Evolutionary conservation across 2,113 vertebrate genomes (phyloP), one percentile per base, ranked within the genome.

Genomic region (Melanerpes formicivorus): DNA sequence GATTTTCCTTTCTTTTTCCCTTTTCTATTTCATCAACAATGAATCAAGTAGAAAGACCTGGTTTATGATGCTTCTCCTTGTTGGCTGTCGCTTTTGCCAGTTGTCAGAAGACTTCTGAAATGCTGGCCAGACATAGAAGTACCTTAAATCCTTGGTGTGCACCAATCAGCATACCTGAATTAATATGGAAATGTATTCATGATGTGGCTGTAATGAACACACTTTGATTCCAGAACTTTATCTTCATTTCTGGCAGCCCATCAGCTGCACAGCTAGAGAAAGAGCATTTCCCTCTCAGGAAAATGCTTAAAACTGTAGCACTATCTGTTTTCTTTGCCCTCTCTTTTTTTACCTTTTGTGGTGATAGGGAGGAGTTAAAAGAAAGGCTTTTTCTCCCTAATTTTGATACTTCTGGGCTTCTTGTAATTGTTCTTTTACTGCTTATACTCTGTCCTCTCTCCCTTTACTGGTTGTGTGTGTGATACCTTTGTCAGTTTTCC

Each of bases 21-120:
- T 90, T 90, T 90, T 83, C 70, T 87, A 62, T 80, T 93, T 90
- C 22, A 55, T 34, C 32, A 86, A 75, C 27, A 91, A 52, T 10
- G 34, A 83, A 87, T 58, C 2, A 4, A 93, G 16, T 30, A 72
- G 34, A 88, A 94, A 83, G 63, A 83, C 52, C 23, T 64, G 18
- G 13, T 90, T 93, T 74, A 80, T 48, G n/a, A 79, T 37, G 32
- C 34, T 94, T 85, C 76, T 79, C 13, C 46, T 88, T 81, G 26
- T 44, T 93, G 83, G 67, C 58, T 92, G 60, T 59, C 27, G 54
- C 23, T 90, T 88, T 34, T 69, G 62, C 46, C 58, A 84, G n/a
- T 67, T 93, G 88, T 78, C 74, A 79, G 60, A 80, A 64, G 78
- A 70, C 19, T 91, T 88, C 75, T 87, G 67, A 97, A 93, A 87